Base-by-base conservation (phyloP, 2,113 vertebrate genomes). In the Isurus oxyrinchus region DNA sequence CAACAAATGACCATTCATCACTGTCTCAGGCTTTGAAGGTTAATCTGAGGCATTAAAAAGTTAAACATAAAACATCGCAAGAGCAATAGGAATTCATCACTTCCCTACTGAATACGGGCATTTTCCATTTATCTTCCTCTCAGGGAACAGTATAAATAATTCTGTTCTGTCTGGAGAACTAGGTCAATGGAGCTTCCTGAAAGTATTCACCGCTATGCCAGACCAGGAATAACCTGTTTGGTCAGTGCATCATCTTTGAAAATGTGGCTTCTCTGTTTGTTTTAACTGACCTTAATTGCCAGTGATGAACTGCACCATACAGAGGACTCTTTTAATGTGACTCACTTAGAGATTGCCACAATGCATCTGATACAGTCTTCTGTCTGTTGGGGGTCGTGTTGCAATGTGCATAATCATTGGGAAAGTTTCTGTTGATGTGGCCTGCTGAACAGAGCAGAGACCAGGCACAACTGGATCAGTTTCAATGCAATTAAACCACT, bases 221-320 rank as follows among this genome's bases (percentile, higher is more conserved):
- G 67, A 23, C 94, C 23, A 44, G 44, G 66, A 95, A 72, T 69
- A 14, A 7, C 7, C 0, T 67, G 66, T 95, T 95, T 95, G 94
- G 67, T 53, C 94, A 95, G 35, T 95, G 94, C 66, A 72, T 95
- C 94, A 95, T 95, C 94, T 40, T 35, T 55, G 94, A 13, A 72
- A 95, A 53, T 95, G 94, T 76, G 40, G 94, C 49, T 72, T 95
- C 66, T 72, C 55, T 53, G 66, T 69, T 40, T 72, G 66, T 49
- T 55, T 95, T 72, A 4, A 49, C 94, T 95, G 66, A 93, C 90
- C 57, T 63, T 63, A 63, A 63, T 94, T 69, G 25, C 66, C 94
- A 72, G 44, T 35, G 23, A 53, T 95, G 94, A 72, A 14, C 94
- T 76, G 67, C 67, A 31, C 23, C 27, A 14, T 67, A 55, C 23